Evolutionary conservation across 2,888 invertebrate genomes (phyloP).

Genomic region (Erebia ligea): DNA sequence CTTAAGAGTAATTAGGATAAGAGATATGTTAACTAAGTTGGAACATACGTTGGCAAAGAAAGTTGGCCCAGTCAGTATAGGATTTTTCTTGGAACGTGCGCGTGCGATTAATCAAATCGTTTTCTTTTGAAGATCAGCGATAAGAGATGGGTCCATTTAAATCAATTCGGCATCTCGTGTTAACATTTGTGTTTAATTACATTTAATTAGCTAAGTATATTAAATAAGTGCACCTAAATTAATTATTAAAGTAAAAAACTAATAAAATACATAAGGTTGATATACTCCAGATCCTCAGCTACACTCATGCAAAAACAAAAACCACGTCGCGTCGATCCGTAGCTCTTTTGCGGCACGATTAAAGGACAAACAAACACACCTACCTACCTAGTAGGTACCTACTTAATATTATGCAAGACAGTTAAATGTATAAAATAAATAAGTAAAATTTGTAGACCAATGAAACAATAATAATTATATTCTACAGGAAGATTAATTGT

Average conservation of each 20-base stretch:
- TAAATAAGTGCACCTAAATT: conserved; percentile 14
- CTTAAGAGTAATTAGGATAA: too few relatives aligned
- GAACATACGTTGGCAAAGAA: too few relatives aligned
- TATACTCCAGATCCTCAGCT: too few relatives aligned
- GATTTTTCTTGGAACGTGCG: conserved; percentile 65
- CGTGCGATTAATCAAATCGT: conserved; percentile 70
- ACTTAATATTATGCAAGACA: too few relatives aligned
- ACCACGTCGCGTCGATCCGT: too few relatives aligned
- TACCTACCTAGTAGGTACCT: too few relatives aligned
- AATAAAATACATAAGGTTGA: too few relatives aligned
- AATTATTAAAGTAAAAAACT: conserved; percentile 8
- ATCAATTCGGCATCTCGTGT: conserved; percentile 36
- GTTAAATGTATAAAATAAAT: neutral
- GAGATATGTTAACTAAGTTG: too few relatives aligned
- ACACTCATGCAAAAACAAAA: too few relatives aligned
- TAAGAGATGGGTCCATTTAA: conserved; percentile 39
- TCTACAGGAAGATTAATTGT: conserved; percentile 15
- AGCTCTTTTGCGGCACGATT: too few relatives aligned
- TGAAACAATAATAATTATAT: neutral
- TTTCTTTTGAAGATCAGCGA: conserved; percentile 51
- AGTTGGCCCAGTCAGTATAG: neutral
- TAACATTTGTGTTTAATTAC: conserved; percentile 37
- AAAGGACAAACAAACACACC: too few relatives aligned
- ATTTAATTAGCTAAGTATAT: conserved; percentile 31
- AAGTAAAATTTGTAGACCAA: neutral